These are phyloP conservation scores for Myotis lucifugus DNA, from an alignment of 2,113 vertebrate species.

Conservation along the genomic window DNA sequence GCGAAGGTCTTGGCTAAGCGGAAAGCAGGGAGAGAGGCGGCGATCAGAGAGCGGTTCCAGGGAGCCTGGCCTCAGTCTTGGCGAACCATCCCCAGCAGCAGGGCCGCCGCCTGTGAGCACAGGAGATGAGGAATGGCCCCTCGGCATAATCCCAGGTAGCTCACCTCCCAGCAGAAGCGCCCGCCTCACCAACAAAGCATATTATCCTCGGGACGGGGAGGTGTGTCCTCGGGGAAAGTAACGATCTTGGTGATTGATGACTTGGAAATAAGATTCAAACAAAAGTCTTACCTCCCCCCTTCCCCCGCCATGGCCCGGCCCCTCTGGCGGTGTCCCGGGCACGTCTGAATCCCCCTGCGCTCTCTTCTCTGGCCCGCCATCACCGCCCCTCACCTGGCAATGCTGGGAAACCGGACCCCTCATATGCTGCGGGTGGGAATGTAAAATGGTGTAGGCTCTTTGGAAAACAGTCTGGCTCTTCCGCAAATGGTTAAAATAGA, in stretches of 20 bases:
- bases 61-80: not conserved
- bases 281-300: not conserved
- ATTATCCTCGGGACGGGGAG: not conserved
- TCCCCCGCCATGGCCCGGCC: not conserved
- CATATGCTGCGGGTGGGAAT: not conserved
- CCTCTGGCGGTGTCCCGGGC: not conserved
- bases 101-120: not conserved
- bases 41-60: slow-evolving; percentile 36
- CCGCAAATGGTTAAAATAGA: not conserved
- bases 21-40: slow-evolving; percentile 61
- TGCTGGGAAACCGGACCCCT: not conserved
- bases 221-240: not conserved
- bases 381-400: not conserved
- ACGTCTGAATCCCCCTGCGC: not conserved
- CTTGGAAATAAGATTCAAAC: not conserved
- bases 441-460: not conserved
- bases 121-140: not conserved
- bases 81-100: not conserved
- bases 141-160: not conserved
- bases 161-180: not conserved
- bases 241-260: not conserved
- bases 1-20: slow-evolving; percentile 85
- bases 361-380: not conserved
- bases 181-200: not conserved
- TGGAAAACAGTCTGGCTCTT: not conserved